Percentiles rank a stretch among this genome's conserved stretches.
phyloP scores from a whole-genome alignment of 2,113 vertebrate genomes.

The Panurus biarmicus region DNA sequence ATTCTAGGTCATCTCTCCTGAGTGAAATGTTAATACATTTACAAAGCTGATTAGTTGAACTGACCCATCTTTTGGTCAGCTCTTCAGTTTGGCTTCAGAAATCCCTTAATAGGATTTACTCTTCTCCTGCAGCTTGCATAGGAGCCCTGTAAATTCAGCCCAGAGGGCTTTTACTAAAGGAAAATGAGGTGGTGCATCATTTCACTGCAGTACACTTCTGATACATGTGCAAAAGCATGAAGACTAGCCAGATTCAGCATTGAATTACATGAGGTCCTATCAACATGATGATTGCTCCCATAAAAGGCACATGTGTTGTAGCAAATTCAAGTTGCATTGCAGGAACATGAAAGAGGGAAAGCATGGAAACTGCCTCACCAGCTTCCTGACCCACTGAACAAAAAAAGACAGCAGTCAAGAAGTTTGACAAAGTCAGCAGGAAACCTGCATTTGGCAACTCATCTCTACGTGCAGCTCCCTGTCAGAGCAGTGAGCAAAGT shows the following conservation, averaged over 20 bases:
- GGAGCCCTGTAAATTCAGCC: not conserved
- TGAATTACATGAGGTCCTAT: not conserved
- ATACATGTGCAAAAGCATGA: not conserved
- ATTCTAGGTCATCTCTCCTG: constrained; percentile 9
- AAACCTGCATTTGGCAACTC: not conserved
- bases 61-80: constrained; percentile 33
- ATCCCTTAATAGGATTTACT: constrained; percentile 38
- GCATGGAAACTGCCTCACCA: not conserved
- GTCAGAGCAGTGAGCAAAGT: not conserved
- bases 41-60: constrained; percentile 33
- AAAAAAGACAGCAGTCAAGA: not conserved
- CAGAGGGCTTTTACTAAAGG: not conserved
- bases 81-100: not conserved
- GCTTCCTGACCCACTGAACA: not conserved
- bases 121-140: not conserved
- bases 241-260: not conserved
- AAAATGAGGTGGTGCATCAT: not conserved
- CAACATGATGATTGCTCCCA: not conserved
- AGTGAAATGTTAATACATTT: not conserved
- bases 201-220: not conserved
- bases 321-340: not conserved
- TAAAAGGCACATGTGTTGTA: not conserved
- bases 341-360: not conserved
- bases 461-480: not conserved
- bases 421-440: not conserved